A percentile compares a stretch with the other conserved stretches of the same genome.
Evolutionary conservation across 2,113 vertebrate species (phyloP).

Genomic region (Myotis brandtii): DNA sequence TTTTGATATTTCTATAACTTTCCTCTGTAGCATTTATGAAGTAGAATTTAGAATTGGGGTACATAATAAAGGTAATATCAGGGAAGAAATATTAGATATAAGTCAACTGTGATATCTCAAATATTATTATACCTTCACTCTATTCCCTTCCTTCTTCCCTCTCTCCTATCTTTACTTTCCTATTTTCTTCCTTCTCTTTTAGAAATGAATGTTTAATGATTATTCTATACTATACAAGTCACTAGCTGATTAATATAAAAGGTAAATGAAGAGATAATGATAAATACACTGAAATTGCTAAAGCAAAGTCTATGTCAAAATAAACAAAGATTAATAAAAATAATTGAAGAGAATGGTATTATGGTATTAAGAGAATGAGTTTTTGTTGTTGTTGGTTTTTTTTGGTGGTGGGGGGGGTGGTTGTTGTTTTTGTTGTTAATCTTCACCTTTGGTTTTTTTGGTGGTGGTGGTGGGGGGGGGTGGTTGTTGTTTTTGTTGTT

Average conservation of each 20-base stretch:
- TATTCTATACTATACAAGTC: neutral
- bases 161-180: neutral
- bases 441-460: too few relatives aligned
- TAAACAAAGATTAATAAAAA: neutral
- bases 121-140: neutral
- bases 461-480: too few relatives aligned
- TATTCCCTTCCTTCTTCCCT: neutral
- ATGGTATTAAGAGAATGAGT: neutral
- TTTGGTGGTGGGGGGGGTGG: too few relatives aligned
- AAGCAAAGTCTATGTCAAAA: neutral
- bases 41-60: neutral
- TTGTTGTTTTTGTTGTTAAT: too few relatives aligned
- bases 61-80: neutral
- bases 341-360: neutral
- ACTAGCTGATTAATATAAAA: neutral
- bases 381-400: too few relatives aligned
- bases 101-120: neutral
- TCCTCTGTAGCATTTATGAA: neutral
- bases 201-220: neutral
- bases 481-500: too few relatives aligned
- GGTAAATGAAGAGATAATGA: neutral
- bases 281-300: neutral
- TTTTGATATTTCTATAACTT: neutral
- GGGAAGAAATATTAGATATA: neutral
- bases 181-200: neutral